phyloP scores from a whole-genome alignment of 2,888 invertebrate genomes.

The Antheraea assamensis region DNA sequence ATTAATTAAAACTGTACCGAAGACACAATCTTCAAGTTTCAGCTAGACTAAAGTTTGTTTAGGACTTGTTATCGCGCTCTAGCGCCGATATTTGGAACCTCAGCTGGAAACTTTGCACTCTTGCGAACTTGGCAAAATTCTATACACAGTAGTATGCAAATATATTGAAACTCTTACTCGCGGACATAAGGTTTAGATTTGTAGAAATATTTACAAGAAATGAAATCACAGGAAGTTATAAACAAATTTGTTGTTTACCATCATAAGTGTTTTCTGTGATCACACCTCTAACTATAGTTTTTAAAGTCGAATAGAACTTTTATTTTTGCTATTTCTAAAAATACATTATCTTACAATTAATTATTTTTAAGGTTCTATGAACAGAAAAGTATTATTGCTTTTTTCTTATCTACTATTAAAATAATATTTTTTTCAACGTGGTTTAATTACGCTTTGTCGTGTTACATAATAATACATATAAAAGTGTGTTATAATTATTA shows the following conservation, averaged over 20 bases:
- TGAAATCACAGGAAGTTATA: not conserved
- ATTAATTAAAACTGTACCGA: not conserved
- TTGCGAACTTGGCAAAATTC: not conserved
- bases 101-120: constrained; percentile 8
- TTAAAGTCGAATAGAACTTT: not conserved
- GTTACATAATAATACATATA: too few species aligned
- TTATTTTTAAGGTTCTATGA: too few species aligned
- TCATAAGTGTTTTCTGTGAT: not conserved
- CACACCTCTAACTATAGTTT: not conserved
- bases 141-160: not conserved
- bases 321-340: not conserved
- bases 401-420: too few species aligned
- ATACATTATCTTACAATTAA: not conserved
- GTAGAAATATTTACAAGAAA: not conserved
- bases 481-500: too few species aligned
- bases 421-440: too few species aligned
- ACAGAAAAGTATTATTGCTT: too few species aligned
- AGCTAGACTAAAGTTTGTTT: constrained; percentile 8
- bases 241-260: not conserved
- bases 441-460: too few species aligned
- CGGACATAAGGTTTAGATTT: not conserved
- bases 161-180: not conserved
- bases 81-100: constrained; percentile 4
- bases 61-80: constrained; percentile 9
- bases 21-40: not conserved